phyloP scores from a whole-genome alignment of 2,113 vertebrate genomes.

The Neodontobutis hainanensis region DNA sequence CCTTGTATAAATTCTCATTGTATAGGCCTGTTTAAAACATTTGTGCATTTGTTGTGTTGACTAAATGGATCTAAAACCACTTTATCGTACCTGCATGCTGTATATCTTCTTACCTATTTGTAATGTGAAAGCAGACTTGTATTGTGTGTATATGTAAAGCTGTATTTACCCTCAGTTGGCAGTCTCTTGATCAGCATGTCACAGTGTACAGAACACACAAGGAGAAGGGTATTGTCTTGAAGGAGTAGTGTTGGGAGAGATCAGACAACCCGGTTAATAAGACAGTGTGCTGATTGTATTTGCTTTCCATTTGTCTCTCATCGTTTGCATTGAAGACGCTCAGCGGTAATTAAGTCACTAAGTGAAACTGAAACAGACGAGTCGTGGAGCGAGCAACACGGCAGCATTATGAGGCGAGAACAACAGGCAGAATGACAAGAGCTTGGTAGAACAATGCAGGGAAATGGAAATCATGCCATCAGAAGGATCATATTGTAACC shows the following conservation, averaged over 20 bases:
- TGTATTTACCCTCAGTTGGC: conserved; percentile 54
- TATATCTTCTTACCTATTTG: conserved; percentile 34
- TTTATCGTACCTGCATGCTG: conserved; percentile 10
- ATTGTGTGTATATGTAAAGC: conserved; percentile 70
- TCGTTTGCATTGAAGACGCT: conserved; percentile 68
- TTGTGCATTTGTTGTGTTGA: conserved; percentile 35
- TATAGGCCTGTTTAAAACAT: not conserved
- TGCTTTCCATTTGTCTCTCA: conserved; percentile 76
- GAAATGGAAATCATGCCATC: conserved; percentile 62
- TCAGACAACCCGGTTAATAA: conserved; percentile 74
- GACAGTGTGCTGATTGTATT: conserved; percentile 76
- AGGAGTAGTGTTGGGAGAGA: conserved; percentile 36
- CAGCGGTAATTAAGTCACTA: conserved; percentile 74
- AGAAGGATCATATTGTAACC: conserved; percentile 70
- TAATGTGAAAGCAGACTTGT: conserved; percentile 47
- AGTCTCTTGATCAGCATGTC: conserved; percentile 46
- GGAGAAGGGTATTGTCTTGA: conserved; percentile 35
- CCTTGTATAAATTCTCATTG: not conserved
- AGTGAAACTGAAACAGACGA: conserved; percentile 73
- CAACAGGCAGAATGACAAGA: conserved; percentile 64
- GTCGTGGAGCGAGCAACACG: conserved; percentile 59
- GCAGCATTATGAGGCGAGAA: conserved; percentile 64
- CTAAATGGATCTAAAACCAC: conserved; percentile 32
- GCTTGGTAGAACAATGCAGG: conserved; percentile 61
- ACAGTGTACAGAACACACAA: conserved; percentile 53